Evolutionary conservation across 2,113 vertebrate genomes (phyloP), one percentile per base, ranked within the genome.

Genomic region (Protomyctophum bolini): DNA sequence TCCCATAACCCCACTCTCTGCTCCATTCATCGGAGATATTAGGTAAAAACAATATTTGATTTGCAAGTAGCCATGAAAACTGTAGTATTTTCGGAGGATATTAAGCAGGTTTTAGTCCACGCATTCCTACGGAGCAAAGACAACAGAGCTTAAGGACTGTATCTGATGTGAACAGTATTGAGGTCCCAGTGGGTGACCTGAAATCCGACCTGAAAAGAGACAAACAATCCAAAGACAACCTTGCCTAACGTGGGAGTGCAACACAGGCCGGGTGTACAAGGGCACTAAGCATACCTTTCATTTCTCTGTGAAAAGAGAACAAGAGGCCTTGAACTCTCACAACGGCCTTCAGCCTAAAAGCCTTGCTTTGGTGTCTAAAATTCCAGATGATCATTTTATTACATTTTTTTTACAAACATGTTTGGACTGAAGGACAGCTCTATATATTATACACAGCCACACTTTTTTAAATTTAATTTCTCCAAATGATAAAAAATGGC

Each of bases 121-220:
- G 68, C 84, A 89, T 89, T 90, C 87, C 90, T n/a, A 59, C 54
- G 45, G 59, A 70, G 57, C 52, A 70, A 58, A 72, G 81, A 77
- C 81, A 81, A 77, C 84, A 87, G 75, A 88, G 52, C 66, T 51
- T 63, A 63, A 58, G n/a, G 50, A 58, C 77, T 66, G 58, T 9
- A 11, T 63, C 55, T 14, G 70, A 84, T 81, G 68, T 68, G 73
- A 74, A 80, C 77, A 69, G 33, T 9, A 8, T 50, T n/a, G 11
- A 51, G 62, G 51, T 73, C 75, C 71, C 69, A 48, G 66, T 64
- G 72, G 86, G 86, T 85, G 87, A 80, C 66, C 76, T 70, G 52
- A 71, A 70, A 85, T 86, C 77, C 77, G 81, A 69, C 70, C 77
- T 79, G 81, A 83, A 72, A 4, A 33, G 33, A 33, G 33, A 33